phyloP scores from a whole-genome alignment of 2,797 vertebrate genomes.

The Chelonia mydas region DNA sequence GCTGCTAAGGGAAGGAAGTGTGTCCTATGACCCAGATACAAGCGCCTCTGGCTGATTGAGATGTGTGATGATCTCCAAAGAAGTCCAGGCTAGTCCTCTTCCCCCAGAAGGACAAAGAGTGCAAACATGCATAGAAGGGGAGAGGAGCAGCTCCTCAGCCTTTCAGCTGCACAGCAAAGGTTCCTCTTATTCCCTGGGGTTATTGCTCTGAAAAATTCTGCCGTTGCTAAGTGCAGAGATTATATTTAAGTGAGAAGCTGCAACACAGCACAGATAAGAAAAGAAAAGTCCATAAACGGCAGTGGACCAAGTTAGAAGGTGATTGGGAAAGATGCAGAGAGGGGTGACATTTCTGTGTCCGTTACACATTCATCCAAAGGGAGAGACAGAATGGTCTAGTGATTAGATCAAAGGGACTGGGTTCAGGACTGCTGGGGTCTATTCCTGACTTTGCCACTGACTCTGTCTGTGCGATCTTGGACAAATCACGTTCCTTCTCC shows the following conservation, averaged over 20 bases:
- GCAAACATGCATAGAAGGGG: background rate
- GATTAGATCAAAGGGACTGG: background rate
- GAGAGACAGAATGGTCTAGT: rapidly evolving
- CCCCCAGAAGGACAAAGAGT: background rate
- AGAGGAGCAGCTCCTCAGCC: background rate
- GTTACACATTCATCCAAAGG: background rate
- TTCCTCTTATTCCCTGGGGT: background rate
- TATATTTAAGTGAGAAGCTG: background rate
- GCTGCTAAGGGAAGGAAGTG: background rate
- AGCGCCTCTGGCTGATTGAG: background rate
- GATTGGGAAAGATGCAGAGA: background rate
- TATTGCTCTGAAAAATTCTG: background rate
- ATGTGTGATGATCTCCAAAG: rapidly evolving
- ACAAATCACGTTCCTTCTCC: background rate
- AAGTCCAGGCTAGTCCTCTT: background rate
- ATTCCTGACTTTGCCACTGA: background rate
- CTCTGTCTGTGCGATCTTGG: background rate
- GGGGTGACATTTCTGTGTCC: background rate
- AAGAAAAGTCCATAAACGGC: background rate
- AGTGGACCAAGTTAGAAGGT: background rate
- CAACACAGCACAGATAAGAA: background rate
- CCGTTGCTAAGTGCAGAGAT: background rate
- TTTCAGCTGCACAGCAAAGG: background rate
- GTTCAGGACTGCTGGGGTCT: background rate
- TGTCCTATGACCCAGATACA: rapidly evolving